phyloP scores from a whole-genome alignment of 1,140 invertebrate genomes.

The Ganaspis sp. region DNA sequence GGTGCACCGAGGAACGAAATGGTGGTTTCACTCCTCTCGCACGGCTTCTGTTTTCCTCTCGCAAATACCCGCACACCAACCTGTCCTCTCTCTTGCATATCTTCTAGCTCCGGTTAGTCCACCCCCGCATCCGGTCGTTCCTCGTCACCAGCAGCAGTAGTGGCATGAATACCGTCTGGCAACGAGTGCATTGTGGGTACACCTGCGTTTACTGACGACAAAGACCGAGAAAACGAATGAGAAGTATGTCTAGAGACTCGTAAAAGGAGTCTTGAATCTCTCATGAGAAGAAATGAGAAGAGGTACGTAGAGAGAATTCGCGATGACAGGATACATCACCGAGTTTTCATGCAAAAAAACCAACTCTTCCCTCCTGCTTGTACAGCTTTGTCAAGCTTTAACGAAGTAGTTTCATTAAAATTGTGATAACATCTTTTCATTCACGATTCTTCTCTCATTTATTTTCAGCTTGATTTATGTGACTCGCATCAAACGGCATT shows the following conservation, averaged over 20 bases:
- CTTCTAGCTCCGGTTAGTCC: constrained; percentile 40
- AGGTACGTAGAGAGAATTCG: constrained; percentile 34
- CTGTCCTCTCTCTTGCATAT: constrained; percentile 35
- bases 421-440: no score
- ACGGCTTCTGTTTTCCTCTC: constrained; percentile 34
- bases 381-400: no score
- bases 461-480: no score
- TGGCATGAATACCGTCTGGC: constrained; percentile 59
- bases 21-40: constrained; percentile 26
- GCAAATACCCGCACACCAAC: constrained; percentile 13
- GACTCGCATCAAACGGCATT: no score
- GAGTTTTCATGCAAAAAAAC: constrained; percentile 25
- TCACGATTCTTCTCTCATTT: no score
- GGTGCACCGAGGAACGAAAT: constrained; percentile 32
- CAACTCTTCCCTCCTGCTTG: background rate
- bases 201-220: constrained; percentile 57
- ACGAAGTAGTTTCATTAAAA: no score
- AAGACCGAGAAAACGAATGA: constrained; percentile 42
- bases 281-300: constrained; percentile 38
- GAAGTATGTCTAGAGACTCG: constrained; percentile 26
- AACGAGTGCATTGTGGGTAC: constrained; percentile 59
- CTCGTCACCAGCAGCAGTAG: constrained; percentile 43
- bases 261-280: constrained; percentile 34
- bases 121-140: constrained; percentile 50
- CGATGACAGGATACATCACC: constrained; percentile 39